Evolutionary conservation across 2,113 vertebrate genomes (phyloP).

Genomic region (Phodopus roborovskii): DNA sequence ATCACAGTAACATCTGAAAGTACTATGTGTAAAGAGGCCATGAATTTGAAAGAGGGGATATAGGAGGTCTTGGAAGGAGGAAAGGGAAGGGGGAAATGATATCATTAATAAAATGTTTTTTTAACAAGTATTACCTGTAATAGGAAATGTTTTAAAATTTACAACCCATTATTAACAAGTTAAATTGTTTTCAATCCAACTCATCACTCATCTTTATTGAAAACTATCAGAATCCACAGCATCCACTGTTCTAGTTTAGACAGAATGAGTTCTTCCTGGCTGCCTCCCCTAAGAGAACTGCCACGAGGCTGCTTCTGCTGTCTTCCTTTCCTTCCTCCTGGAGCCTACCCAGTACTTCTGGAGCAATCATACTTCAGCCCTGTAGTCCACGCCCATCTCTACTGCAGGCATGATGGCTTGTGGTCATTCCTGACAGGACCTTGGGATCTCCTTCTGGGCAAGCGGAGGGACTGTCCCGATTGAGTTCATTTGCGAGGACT

Average conservation of each 20-base stretch:
- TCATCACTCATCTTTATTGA: background rate
- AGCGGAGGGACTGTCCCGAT: background rate
- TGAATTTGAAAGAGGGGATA: background rate
- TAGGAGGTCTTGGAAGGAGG: background rate
- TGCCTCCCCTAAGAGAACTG: background rate
- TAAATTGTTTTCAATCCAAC: background rate
- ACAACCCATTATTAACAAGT: background rate
- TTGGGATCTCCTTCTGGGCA: background rate
- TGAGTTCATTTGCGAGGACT: background rate
- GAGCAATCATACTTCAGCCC: background rate
- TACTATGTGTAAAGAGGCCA: background rate
- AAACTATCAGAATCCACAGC: background rate
- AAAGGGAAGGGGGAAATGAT: background rate
- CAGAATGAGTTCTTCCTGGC: background rate
- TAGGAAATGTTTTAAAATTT: background rate
- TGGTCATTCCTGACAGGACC: background rate
- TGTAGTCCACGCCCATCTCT: background rate
- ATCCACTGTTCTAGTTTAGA: background rate
- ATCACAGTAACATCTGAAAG: constrained; percentile 49
- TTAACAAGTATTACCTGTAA: background rate
- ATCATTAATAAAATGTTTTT: background rate
- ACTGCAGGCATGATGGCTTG: background rate
- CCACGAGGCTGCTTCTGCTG: background rate
- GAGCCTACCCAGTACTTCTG: background rate
- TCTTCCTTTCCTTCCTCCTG: background rate